phyloP scores from a whole-genome alignment of 2,888 invertebrate species.

The Agrochola macilenta region DNA sequence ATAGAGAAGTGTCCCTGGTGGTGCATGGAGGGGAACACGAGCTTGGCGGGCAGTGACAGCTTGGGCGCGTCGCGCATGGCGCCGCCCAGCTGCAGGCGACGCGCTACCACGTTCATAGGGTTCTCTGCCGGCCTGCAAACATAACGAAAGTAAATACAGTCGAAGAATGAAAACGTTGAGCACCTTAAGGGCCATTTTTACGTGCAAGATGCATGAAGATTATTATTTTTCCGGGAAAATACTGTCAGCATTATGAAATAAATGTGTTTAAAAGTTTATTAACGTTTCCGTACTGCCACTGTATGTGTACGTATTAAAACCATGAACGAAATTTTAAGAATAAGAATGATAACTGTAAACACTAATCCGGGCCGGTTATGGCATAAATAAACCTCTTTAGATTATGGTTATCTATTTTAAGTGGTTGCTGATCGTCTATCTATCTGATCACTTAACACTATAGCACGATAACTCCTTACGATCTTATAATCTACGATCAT shows the following conservation, averaged over 20 bases:
- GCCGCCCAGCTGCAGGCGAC: conserved; percentile 97
- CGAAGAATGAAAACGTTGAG: neutral
- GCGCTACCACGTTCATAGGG: conserved; percentile 97
- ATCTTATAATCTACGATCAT: conserved; percentile 2
- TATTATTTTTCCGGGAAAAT: neutral
- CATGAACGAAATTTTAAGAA: neutral
- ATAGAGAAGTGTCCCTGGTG: conserved; percentile 99
- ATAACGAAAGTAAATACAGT: neutral
- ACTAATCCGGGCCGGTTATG: neutral
- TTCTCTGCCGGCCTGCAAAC: conserved; percentile 94
- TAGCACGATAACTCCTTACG: neutral
- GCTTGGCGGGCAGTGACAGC: conserved; percentile 98
- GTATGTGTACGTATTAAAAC: neutral
- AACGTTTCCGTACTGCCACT: neutral
- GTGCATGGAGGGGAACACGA: conserved; percentile 99
- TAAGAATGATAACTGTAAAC: neutral
- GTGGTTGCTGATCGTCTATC: neutral
- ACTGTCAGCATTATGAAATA: neutral
- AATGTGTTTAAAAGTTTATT: neutral
- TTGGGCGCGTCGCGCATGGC: conserved; percentile 98
- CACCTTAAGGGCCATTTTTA: neutral
- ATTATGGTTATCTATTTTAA: conserved; percentile 17
- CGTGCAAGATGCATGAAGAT: neutral
- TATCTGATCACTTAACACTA: conserved; percentile 15
- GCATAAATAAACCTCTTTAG: conserved; percentile 24